phyloP scores from a whole-genome alignment of 1,140 invertebrate genomes.

The Cydia fagiglandana region DNA sequence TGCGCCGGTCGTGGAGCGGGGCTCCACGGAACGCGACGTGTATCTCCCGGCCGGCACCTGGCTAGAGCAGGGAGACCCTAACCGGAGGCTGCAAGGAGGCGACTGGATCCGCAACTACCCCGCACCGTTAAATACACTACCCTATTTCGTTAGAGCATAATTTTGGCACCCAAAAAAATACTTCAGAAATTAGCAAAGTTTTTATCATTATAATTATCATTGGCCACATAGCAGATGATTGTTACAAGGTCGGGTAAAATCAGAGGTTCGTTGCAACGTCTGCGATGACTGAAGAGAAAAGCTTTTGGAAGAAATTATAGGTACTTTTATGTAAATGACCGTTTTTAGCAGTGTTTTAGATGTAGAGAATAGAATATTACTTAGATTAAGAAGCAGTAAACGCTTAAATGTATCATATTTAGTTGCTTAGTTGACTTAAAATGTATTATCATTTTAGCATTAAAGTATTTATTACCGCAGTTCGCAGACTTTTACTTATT shows the following conservation, averaged over 20 bases:
- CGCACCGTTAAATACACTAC: conserved; percentile 83
- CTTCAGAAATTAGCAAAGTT: too few relatives aligned
- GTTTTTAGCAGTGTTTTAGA: not conserved
- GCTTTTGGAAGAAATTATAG: too few relatives aligned
- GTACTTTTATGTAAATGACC: too few relatives aligned
- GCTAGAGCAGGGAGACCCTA: conserved; percentile 70
- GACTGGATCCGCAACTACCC: conserved; percentile 84
- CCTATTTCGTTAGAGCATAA: conserved; percentile 79
- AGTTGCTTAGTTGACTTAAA: not conserved
- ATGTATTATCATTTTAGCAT: not conserved
- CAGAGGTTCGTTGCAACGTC: too few relatives aligned
- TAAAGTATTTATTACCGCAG: not conserved
- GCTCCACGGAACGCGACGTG: conserved; percentile 83
- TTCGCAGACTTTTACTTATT: not conserved
- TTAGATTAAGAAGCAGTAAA: conserved; percentile 9
- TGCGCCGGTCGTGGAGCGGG: conserved; percentile 87
- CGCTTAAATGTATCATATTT: not conserved
- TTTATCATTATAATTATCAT: too few relatives aligned
- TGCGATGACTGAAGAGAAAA: too few relatives aligned
- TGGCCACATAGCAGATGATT: too few relatives aligned
- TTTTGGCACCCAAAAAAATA: too few relatives aligned
- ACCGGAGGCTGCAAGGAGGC: conserved; percentile 74
- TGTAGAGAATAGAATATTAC: not conserved
- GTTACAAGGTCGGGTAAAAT: too few relatives aligned
- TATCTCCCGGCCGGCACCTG: conserved; percentile 83